Evolutionary conservation across 2,797 vertebrate species (phyloP).

Genomic region (Chiropotes sagulatus): DNA sequence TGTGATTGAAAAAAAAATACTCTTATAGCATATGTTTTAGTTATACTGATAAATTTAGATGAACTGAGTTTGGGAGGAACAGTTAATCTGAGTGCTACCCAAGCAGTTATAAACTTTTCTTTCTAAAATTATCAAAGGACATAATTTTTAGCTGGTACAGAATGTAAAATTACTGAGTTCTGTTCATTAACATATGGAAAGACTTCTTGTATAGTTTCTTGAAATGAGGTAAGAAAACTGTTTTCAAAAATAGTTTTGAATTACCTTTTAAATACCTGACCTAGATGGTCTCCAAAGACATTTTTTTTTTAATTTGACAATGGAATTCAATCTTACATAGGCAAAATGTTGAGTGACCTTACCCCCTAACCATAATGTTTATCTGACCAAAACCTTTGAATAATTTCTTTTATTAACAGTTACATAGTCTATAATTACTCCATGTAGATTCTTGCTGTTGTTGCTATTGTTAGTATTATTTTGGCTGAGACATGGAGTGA

Average conservation of each 20-base stretch:
- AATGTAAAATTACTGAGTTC: slow-evolving; percentile 13
- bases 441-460: slow-evolving; percentile 62
- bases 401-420: slow-evolving; percentile 41
- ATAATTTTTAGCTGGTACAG: neutral
- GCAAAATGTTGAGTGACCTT: neutral
- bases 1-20: neutral
- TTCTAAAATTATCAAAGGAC: slow-evolving; percentile 40
- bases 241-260: slow-evolving; percentile 46
- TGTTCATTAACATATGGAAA: neutral
- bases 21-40: neutral
- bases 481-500: slow-evolving; percentile 72
- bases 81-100: neutral
- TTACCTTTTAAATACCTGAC: slow-evolving; percentile 54
- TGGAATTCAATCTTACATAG: slow-evolving; percentile 44
- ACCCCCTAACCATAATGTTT: neutral
- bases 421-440: slow-evolving; percentile 63
- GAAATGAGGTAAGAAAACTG: slow-evolving; percentile 40
- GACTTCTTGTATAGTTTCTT: slow-evolving; percentile 60
- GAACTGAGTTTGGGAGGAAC: slow-evolving; percentile 49
- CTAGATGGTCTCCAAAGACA: slow-evolving; percentile 18
- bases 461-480: slow-evolving; percentile 8
- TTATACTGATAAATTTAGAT: slow-evolving; percentile 13
- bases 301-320: slow-evolving; percentile 25
- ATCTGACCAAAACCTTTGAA: slow-evolving; percentile 45
- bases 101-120: slow-evolving; percentile 12